These are phyloP conservation scores for Spinus olivaceus DNA, from an alignment of 2,797 vertebrate species.

Conservation along the genomic window DNA sequence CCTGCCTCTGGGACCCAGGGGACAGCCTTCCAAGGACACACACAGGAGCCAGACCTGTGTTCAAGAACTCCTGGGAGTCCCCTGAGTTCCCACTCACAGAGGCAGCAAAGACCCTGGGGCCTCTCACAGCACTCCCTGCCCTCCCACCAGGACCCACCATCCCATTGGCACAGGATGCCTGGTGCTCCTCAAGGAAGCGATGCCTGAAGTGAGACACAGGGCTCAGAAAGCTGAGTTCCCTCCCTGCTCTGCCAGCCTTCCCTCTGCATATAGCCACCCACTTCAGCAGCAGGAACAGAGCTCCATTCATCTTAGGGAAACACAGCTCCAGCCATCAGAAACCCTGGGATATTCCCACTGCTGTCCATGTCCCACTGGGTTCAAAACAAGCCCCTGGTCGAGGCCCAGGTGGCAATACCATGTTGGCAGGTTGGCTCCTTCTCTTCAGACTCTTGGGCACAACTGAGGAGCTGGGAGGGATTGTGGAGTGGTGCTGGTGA, in stretches of 20 bases:
- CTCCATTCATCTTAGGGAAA: not conserved
- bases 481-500: fast-evolving
- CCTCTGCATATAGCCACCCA: not conserved
- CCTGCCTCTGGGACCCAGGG: not conserved
- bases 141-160: fast-evolving
- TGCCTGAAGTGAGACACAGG: not conserved
- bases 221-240: fast-evolving
- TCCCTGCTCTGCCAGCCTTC: not conserved
- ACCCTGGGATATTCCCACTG: fast-evolving
- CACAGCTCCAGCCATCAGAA: not conserved
- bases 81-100: not conserved
- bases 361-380: fast-evolving
- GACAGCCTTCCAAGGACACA: not conserved
- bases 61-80: not conserved
- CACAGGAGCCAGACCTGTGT: not conserved
- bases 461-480: not conserved
- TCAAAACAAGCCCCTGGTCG: not conserved
- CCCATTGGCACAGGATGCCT: not conserved
- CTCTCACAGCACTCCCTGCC: not conserved
- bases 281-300: not conserved
- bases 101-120: fast-evolving
- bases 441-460: not conserved
- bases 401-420: not conserved
- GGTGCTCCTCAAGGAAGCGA: fast-evolving
- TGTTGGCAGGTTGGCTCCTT: fast-evolving